Base-by-base conservation (phyloP, 2,113 vertebrate genomes). In the Platichthys stellatus region DNA sequence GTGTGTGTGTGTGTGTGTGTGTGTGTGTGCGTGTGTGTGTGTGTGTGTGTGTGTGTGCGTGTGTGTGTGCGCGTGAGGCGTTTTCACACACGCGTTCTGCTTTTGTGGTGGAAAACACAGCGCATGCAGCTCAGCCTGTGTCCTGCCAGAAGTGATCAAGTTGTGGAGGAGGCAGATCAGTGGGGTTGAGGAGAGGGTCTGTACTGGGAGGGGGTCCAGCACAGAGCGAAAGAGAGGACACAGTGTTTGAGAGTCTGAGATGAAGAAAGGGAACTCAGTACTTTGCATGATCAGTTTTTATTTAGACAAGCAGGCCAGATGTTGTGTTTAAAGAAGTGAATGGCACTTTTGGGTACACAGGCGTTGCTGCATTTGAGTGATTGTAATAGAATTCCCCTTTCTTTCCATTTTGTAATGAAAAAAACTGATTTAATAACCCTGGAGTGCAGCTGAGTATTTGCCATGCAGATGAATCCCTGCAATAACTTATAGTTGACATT, bases 61-160 rank as follows among this genome's bases (percentile, higher is more conserved):
- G 49, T 53, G 49, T 5, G 49, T 53, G 49, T 53, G 20, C 2
- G 49, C 9, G 49, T 10, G 49, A 53, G 28, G 40, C 49, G 12
- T 80, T 57, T 74, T 8, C 20, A 49, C 47, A 49, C 51, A 47
- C 15, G 45, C 51, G 51, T 53, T 53, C 20, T 4, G 15, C 17
- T 8, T 53, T 15, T 49, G 15, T 18, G 45, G 17, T 49, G 51
- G 51, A n/a, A 3, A 53, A n/a, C 51, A 53, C 45, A 49, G 45
- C 35, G 35, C 35, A 38, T 10, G 35, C 35, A 38, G 35, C 35
- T 38, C 18, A 69, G 74, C 51, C 35, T 66, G 24, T 8, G 26
- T 56, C 56, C 62, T 51, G 72, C 60, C 47, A 63, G 8, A 31
- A 72, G 49, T 78, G 54, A 47, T 68, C 65, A 69, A 65, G 63